phyloP scores from a whole-genome alignment of 2,888 invertebrate species.

The Eupeodes luniger region DNA sequence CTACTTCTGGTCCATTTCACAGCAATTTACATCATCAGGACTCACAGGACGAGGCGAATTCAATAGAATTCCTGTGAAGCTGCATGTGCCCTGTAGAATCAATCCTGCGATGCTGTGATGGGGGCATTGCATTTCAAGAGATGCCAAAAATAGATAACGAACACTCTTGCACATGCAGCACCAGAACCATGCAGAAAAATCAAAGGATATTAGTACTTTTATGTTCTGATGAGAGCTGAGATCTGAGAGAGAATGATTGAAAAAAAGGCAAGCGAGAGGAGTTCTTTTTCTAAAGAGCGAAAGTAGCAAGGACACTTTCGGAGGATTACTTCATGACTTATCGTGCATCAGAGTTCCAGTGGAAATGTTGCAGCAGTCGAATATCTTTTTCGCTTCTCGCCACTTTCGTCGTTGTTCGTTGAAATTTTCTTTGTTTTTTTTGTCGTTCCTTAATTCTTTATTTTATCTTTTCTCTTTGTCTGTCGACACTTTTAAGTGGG shows the following conservation, averaged over 20 bases:
- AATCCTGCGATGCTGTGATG: not conserved
- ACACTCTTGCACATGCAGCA: not conserved
- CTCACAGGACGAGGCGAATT: conserved; percentile 31
- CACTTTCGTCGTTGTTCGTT: not conserved
- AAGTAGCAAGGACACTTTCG: conserved; percentile 68
- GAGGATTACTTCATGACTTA: conserved; percentile 73
- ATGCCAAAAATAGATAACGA: conserved; percentile 68
- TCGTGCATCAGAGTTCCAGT: conserved; percentile 55
- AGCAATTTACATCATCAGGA: conserved; percentile 18
- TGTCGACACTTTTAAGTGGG: conserved; percentile 41
- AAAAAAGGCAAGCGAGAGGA: conserved; percentile 16
- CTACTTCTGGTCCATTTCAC: conserved; percentile 53
- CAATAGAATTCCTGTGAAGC: conserved; percentile 37
- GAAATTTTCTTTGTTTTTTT: not conserved
- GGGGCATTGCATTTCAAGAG: conserved; percentile 49
- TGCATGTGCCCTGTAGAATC: conserved; percentile 7
- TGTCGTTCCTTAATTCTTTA: not conserved
- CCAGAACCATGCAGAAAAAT: not conserved
- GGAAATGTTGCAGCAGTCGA: conserved; percentile 56
- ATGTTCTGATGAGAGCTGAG: not conserved
- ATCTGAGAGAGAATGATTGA: too few relatives aligned
- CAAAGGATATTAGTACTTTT: conserved; percentile 60
- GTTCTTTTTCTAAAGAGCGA: conserved; percentile 18
- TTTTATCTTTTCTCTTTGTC: not conserved
- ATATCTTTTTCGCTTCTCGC: not conserved